These are phyloP conservation scores for Chionodraco myersi DNA, from an alignment of 2,113 vertebrate species.

Conservation along the genomic window DNA sequence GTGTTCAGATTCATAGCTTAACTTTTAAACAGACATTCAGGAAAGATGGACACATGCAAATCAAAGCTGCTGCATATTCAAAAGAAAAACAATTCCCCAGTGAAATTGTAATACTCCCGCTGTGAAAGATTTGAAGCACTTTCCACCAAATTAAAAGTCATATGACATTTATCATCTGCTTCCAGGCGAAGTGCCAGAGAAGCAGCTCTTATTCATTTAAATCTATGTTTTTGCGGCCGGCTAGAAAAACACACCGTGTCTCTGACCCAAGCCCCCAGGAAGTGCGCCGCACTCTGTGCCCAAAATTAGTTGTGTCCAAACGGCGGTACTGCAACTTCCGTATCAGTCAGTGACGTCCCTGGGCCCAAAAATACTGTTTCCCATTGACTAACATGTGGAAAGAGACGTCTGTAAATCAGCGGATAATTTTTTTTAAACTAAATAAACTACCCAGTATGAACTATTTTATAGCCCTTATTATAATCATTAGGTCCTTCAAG, in stretches of 20 bases:
- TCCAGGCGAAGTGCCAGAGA: slow-evolving; percentile 35
- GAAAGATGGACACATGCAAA: background rate
- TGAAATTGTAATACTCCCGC: too few species aligned
- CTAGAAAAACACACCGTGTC: slow-evolving; percentile 10
- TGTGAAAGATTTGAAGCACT: background rate
- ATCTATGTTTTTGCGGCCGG: slow-evolving; percentile 17
- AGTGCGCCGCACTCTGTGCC: too few species aligned
- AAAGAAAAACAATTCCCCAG: background rate
- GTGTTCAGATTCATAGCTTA: background rate
- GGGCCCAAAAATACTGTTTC: too few species aligned
- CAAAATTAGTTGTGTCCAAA: too few species aligned
- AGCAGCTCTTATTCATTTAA: slow-evolving; percentile 40
- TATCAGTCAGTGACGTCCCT: too few species aligned
- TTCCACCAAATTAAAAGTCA: slow-evolving; percentile 23
- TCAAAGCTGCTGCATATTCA: slow-evolving; percentile 14
- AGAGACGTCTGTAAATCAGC: too few species aligned
- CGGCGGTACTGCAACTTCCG: too few species aligned
- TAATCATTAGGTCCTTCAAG: too few species aligned
- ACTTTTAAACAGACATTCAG: background rate
- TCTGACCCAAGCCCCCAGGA: background rate
- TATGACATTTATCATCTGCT: slow-evolving; percentile 34
- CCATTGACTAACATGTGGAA: too few species aligned
- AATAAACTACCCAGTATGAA: too few species aligned
- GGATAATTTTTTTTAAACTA: too few species aligned
- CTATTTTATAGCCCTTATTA: too few species aligned